phyloP scores from a whole-genome alignment of 2,113 vertebrate genomes.

The Chloroceryle aenea region DNA sequence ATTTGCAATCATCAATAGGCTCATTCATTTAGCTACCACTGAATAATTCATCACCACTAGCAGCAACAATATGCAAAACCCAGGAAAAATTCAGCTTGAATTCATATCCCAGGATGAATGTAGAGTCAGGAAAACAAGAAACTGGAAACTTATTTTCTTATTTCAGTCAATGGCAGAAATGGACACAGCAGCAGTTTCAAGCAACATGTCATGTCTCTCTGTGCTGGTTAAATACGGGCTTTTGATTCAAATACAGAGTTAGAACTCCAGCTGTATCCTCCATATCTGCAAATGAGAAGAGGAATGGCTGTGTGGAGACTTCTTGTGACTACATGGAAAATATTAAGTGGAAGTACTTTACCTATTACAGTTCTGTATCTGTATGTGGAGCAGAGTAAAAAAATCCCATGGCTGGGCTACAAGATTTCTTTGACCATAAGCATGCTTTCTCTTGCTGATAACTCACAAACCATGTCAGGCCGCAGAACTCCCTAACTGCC shows the following conservation, averaged over 20 bases:
- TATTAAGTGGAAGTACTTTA: background rate
- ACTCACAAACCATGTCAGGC: background rate
- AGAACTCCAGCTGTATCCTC: background rate
- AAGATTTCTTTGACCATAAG: background rate
- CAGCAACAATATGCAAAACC: background rate
- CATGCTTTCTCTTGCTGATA: background rate
- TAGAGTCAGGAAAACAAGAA: background rate
- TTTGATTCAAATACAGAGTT: background rate
- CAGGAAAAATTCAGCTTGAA: background rate
- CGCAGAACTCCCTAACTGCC: background rate
- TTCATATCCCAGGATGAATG: background rate
- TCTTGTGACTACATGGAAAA: background rate
- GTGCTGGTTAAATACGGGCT: background rate
- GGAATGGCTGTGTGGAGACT: background rate
- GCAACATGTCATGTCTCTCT: background rate
- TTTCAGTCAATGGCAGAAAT: background rate
- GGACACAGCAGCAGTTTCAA: background rate
- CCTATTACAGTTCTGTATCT: background rate
- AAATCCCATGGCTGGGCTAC: background rate
- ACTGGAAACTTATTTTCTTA: background rate
- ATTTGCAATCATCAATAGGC: background rate
- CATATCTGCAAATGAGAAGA: background rate
- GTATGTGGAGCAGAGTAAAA: background rate
- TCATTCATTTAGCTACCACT: background rate
- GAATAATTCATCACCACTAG: slow-evolving; percentile 36